phyloP scores from a whole-genome alignment of 2,113 vertebrate species.

The Megaleporinus macrocephalus region DNA sequence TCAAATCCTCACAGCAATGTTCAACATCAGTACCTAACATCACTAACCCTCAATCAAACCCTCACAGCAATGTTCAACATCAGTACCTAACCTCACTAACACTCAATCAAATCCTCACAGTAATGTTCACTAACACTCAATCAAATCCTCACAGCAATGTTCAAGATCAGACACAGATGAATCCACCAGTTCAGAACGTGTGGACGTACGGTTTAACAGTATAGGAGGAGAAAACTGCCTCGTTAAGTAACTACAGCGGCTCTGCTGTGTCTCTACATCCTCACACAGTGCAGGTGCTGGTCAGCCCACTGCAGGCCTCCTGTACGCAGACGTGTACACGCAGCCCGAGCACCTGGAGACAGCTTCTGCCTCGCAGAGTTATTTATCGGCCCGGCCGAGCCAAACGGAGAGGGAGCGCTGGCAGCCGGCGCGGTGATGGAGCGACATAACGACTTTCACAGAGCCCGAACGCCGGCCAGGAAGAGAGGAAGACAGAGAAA shows the following conservation, averaged over 20 bases:
- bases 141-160: no score
- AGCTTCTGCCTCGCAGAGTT: conserved; percentile 17
- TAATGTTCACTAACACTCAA: no score
- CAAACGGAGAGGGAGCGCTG: conserved; percentile 34
- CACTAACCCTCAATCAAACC: no score
- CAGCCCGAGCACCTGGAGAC: conserved; percentile 28
- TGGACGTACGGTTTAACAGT: no score
- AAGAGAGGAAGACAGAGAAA: neutral
- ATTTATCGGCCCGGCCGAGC: conserved; percentile 47
- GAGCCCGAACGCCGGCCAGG: conserved; percentile 50
- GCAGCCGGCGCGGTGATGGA: conserved; percentile 14
- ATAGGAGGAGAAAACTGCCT: no score
- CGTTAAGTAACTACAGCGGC: neutral
- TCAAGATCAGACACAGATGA: no score
- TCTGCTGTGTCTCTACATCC: conserved; percentile 12
- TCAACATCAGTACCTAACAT: no score
- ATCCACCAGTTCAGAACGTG: no score
- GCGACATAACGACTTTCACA: conserved; percentile 66
- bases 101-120: no score
- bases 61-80: no score
- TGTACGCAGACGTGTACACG: neutral
- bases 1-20: no score
- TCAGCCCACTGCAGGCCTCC: neutral
- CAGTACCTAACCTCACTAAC: no score
- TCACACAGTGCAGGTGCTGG: conserved; percentile 20